These are phyloP conservation scores for Diorhabda elongata DNA, from an alignment of 1,140 invertebrate species.

Conservation along the genomic window DNA sequence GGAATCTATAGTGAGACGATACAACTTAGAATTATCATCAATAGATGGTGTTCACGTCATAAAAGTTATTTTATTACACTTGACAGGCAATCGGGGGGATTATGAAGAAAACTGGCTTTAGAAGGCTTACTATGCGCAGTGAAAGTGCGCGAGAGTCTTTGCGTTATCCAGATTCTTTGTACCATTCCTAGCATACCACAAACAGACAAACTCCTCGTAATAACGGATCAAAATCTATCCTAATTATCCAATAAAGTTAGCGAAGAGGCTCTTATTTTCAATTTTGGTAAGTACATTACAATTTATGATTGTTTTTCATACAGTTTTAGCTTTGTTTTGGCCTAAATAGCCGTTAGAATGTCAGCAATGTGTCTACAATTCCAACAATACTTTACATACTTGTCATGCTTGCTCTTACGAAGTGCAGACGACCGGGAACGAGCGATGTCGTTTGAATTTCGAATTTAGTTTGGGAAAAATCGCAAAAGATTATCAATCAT, in stretches of 20 bases:
- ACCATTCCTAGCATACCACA: constrained; percentile 91
- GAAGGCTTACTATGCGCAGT: constrained; percentile 69
- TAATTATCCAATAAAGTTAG: constrained; percentile 53
- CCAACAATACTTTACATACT: constrained; percentile 77
- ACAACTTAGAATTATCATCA: too few species aligned
- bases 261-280: constrained; percentile 56
- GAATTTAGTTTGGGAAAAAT: constrained; percentile 25
- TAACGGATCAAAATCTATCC: constrained; percentile 67
- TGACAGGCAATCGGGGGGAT: constrained; percentile 24
- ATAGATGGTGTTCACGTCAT: background rate
- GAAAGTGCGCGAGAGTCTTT: constrained; percentile 74
- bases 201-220: constrained; percentile 75
- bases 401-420: constrained; percentile 59
- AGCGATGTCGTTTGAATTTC: constrained; percentile 37
- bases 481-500: constrained; percentile 11
- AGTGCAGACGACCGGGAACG: constrained; percentile 40
- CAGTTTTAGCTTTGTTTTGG: constrained; percentile 52
- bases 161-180: constrained; percentile 93
- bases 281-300: constrained; percentile 63
- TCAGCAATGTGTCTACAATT: constrained; percentile 68
- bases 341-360: constrained; percentile 61
- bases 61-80: constrained; percentile 2
- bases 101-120: constrained; percentile 44
- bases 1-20: too few species aligned
- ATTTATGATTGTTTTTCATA: constrained; percentile 54